Conservation (phyloP, 2,888 invertebrate genomes). For the Tenthredo distinguenda region DNA sequence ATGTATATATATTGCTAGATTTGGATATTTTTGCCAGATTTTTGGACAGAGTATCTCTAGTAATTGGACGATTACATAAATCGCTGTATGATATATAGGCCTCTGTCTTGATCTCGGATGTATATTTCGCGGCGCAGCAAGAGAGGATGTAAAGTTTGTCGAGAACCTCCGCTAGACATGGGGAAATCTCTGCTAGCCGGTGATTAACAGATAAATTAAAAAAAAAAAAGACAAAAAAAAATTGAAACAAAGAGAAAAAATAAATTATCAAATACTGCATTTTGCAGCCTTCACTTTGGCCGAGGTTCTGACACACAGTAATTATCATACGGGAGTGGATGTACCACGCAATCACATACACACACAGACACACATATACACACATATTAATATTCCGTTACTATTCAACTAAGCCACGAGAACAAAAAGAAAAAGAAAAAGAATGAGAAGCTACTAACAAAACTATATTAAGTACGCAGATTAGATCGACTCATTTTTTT, state of each 20-base stretch:
- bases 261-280: conserved; percentile 4
- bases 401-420: not conserved
- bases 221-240: not conserved
- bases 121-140: conserved; percentile 13
- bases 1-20: not conserved
- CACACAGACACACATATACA: not conserved
- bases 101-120: conserved; percentile 17
- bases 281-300: conserved; percentile 73
- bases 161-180: conserved; percentile 76
- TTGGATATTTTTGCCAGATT: not conserved
- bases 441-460: not conserved
- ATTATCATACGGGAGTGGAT: not conserved
- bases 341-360: not conserved
- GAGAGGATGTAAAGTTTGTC: conserved; percentile 60
- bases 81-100: not conserved
- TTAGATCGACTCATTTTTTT: not conserved
- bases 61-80: not conserved
- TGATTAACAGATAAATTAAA: conserved; percentile 5
- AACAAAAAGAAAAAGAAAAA: not conserved
- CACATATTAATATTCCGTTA: not conserved
- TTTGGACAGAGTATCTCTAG: not conserved
- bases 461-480: not conserved
- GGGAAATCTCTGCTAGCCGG: conserved; percentile 56
- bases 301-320: conserved; percentile 73
- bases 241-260: conserved; percentile 29